Evolutionary conservation across 2,113 vertebrate genomes (phyloP), one percentile per base, ranked within the genome.

Genomic region (Apus apus): DNA sequence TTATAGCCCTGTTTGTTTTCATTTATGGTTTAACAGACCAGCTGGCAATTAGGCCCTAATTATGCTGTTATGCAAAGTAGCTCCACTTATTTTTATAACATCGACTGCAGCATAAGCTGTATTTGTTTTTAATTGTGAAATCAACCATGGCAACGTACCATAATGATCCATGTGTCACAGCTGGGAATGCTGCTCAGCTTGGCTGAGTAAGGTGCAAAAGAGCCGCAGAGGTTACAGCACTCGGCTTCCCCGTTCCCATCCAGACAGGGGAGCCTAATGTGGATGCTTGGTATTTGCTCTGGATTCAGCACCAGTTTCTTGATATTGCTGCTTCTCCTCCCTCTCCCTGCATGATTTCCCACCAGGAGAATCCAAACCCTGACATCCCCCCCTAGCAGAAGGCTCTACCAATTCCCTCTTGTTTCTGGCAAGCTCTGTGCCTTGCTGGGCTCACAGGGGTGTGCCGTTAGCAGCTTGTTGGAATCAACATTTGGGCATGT

Each of bases 41-140:
- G 93, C 88, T 95, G 96, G 90, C 82, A 94, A 92, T 96, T 92
- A 95, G 83, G 92, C 76, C 62, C 73, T 95, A 89, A 96, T 95
- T 93, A 86, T 86, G 85, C 94, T 86, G 75, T 93, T 96, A 97
- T 97, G 96, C 94, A 96, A 94, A 96, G 90, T 78, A 95, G 93
- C 66, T 92, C 76, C 16, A 16, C 92, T 94, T 91, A 92, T 95
- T 95, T 96, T 97, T 96, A 93, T 78, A 96, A 81, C 86, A 50
- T 26, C 2, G 53, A 72, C 88, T 84, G 83, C 90, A 89, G 70
- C 73, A 11, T 29, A 57, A 90, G 51, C 85, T 73, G 48, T 77
- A 68, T 95, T 96, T 96, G 94, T 72, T 93, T 95, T 90, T 58
- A 92, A 89, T 88, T 94, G 92, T 93, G 83, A 92, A 87, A 81